Percentiles rank a stretch among this genome's conserved stretches.
Evolutionary conservation across 2,797 vertebrate species (phyloP).

Genomic region (Eidolon dupreanum): DNA sequence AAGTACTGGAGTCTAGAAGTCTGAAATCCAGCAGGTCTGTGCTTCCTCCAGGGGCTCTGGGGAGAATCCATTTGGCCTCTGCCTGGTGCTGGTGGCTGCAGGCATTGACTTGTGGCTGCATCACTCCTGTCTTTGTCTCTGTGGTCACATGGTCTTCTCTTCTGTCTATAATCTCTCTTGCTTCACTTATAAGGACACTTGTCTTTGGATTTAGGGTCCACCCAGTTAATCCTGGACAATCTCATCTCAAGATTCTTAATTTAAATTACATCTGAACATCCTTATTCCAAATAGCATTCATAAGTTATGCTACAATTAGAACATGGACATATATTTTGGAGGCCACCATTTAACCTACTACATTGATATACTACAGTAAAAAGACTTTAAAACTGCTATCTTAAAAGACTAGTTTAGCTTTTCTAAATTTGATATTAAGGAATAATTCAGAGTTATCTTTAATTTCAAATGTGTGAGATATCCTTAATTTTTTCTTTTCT

Average conservation of each 20-base stretch:
- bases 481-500: background rate
- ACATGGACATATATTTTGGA: background rate
- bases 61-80: background rate
- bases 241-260: background rate
- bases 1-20: background rate
- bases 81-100: background rate
- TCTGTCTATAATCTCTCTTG: background rate
- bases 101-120: too few species aligned
- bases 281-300: background rate
- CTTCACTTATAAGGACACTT: background rate
- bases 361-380: background rate
- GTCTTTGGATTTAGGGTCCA: background rate
- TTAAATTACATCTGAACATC: background rate
- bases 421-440: background rate
- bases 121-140: background rate
- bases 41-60: accelerated
- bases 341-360: background rate
- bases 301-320: background rate
- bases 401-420: background rate
- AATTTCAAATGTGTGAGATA: background rate
- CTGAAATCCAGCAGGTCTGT: background rate
- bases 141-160: background rate
- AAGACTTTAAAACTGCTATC: slow-evolving; percentile 8
- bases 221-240: background rate
- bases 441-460: background rate